Evolutionary conservation across 2,797 vertebrate genomes (phyloP).

Genomic region (Anguilla pacifica): DNA sequence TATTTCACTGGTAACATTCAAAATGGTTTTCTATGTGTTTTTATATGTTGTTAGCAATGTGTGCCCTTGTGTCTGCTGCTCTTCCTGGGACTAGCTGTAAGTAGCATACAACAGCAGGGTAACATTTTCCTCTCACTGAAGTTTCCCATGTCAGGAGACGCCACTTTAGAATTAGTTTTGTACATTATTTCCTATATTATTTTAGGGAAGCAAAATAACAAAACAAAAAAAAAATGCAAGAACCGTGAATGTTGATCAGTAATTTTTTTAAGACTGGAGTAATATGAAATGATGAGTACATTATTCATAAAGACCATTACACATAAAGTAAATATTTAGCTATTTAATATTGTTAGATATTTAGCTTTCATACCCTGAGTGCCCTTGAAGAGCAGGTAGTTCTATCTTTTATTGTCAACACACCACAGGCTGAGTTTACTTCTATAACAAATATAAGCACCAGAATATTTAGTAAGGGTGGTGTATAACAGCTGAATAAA

Average conservation of each 20-base stretch:
- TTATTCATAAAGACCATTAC: slow-evolving; percentile 5
- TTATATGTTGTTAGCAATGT: slow-evolving; percentile 53
- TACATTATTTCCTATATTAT: slow-evolving; percentile 44
- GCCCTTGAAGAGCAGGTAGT: slow-evolving; percentile 12
- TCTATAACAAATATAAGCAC: slow-evolving; percentile 18
- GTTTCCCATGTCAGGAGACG: slow-evolving; percentile 21
- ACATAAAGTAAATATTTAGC: not conserved
- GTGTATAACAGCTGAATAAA: slow-evolving; percentile 13
- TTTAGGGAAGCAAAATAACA: slow-evolving; percentile 31
- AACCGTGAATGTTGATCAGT: not conserved
- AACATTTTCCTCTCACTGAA: slow-evolving; percentile 36
- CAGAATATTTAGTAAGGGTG: slow-evolving; percentile 20
- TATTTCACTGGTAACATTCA: slow-evolving; percentile 49
- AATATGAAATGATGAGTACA: not conserved
- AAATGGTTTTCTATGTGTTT: slow-evolving; percentile 55
- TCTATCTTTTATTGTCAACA: not conserved
- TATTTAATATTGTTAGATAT: slow-evolving; percentile 18
- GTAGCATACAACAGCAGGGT: slow-evolving; percentile 49
- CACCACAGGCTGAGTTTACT: not conserved
- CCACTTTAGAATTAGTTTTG: slow-evolving; percentile 28
- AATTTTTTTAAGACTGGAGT: slow-evolving; percentile 5
- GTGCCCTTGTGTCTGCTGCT: slow-evolving; percentile 49
- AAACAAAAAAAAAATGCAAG: not conserved
- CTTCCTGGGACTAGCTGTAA: slow-evolving; percentile 50
- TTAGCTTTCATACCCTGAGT: not conserved